A percentile compares a stretch with the other conserved stretches of the same genome.
phyloP scores from a whole-genome alignment of 2,797 vertebrate genomes.

The Cynodonichthys magdalenae region DNA sequence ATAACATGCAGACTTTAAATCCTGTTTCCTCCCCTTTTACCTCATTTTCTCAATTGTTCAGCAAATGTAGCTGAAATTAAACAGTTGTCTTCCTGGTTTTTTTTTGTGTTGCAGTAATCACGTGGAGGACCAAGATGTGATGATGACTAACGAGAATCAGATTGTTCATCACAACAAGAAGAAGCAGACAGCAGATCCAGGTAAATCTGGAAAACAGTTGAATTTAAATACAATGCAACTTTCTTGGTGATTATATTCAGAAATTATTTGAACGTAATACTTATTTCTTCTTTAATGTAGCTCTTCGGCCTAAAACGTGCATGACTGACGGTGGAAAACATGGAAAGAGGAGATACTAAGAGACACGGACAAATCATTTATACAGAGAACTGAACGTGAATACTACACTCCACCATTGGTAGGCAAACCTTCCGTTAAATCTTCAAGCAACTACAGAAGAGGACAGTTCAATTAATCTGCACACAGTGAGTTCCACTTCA shows the following conservation, averaged over 20 bases:
- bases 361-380: not conserved
- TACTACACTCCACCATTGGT: slow-evolving; percentile 18
- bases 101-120: slow-evolving; percentile 81
- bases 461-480: slow-evolving; percentile 14
- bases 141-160: slow-evolving; percentile 96
- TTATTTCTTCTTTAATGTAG: slow-evolving; percentile 67
- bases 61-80: not conserved
- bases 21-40: not conserved
- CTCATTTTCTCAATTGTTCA: not conserved
- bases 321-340: slow-evolving; percentile 84
- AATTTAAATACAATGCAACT: not conserved
- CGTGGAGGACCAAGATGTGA: slow-evolving; percentile 94
- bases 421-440: slow-evolving; percentile 8
- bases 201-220: slow-evolving; percentile 59
- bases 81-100: slow-evolving; percentile 32
- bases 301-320: slow-evolving; percentile 95
- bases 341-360: slow-evolving; percentile 83
- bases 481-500: slow-evolving; percentile 49
- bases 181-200: slow-evolving; percentile 88
- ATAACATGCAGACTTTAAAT: too few species aligned
- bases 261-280: not conserved
- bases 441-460: slow-evolving; percentile 18
- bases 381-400: not conserved
- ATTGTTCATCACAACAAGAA: slow-evolving; percentile 87
- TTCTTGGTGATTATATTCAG: not conserved